Evolutionary conservation across 2,888 invertebrate genomes (phyloP).

Genomic region (Eupsilia transversa): DNA sequence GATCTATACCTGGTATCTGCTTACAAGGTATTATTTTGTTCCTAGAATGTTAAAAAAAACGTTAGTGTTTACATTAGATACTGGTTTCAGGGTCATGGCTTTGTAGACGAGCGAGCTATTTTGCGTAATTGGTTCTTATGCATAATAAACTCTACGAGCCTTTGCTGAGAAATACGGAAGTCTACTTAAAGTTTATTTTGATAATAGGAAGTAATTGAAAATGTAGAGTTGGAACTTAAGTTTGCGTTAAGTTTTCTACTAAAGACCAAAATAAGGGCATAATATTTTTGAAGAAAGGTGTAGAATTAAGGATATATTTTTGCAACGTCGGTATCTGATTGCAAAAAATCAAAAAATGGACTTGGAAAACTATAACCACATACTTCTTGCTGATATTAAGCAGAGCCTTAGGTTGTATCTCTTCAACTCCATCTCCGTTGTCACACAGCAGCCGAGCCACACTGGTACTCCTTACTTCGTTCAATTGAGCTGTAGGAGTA

Average conservation of each 20-base stretch:
- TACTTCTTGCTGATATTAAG: conserved; percentile 45
- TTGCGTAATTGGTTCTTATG: conserved; percentile 20
- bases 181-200: conserved; percentile 12
- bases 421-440: conserved; percentile 91
- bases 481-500: conserved; percentile 63
- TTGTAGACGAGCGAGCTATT: not conserved
- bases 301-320: not conserved
- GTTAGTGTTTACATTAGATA: not conserved
- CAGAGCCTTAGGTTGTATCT: conserved; percentile 80
- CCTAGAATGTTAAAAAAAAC: conserved; percentile 49
- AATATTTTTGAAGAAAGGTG: not conserved
- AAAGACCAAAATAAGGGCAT: not conserved
- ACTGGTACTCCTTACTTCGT: conserved; percentile 92
- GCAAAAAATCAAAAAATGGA: not conserved
- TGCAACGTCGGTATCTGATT: not conserved
- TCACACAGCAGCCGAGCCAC: conserved; percentile 94
- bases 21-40: conserved; percentile 57
- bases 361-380: not conserved
- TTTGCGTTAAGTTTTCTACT: not conserved
- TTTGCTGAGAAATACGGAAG: not conserved
- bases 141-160: not conserved
- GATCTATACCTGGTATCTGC: conserved; percentile 55
- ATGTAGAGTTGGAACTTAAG: too few relatives aligned
- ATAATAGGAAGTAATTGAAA: not conserved
- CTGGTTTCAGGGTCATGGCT: conserved; percentile 4